phyloP scores from a whole-genome alignment of 2,113 vertebrate genomes.

The Ammospiza nelsoni region DNA sequence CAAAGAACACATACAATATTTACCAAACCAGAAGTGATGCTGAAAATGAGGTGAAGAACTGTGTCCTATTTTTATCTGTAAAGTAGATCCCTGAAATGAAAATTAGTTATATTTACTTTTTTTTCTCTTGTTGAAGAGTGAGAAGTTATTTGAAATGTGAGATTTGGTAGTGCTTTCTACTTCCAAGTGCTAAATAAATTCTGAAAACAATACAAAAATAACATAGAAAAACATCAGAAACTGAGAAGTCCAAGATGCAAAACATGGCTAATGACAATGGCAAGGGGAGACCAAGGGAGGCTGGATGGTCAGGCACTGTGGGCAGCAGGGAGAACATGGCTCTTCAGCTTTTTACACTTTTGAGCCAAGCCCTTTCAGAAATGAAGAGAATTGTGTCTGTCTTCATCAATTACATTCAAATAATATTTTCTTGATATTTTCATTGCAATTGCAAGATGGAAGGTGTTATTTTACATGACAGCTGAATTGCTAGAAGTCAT shows the following conservation, averaged over 20 bases:
- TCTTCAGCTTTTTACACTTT: neutral
- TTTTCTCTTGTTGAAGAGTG: neutral
- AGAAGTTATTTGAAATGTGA: neutral
- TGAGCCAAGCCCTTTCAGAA: neutral
- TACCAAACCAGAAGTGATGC: neutral
- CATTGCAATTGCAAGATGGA: neutral
- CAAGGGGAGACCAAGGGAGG: neutral
- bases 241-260: neutral
- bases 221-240: neutral
- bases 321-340: neutral
- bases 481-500: neutral
- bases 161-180: neutral
- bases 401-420: neutral
- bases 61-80: neutral
- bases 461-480: neutral
- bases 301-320: neutral
- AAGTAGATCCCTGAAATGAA: neutral
- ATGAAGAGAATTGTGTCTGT: neutral
- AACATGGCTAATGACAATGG: too few species aligned
- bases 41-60: neutral
- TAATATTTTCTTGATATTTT: neutral
- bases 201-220: neutral
- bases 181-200: neutral
- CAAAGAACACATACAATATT: neutral
- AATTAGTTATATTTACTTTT: neutral